A percentile compares a stretch with the other conserved stretches of the same genome.
phyloP scores from a whole-genome alignment of 2,888 invertebrate genomes.

The Muscina levida region DNA sequence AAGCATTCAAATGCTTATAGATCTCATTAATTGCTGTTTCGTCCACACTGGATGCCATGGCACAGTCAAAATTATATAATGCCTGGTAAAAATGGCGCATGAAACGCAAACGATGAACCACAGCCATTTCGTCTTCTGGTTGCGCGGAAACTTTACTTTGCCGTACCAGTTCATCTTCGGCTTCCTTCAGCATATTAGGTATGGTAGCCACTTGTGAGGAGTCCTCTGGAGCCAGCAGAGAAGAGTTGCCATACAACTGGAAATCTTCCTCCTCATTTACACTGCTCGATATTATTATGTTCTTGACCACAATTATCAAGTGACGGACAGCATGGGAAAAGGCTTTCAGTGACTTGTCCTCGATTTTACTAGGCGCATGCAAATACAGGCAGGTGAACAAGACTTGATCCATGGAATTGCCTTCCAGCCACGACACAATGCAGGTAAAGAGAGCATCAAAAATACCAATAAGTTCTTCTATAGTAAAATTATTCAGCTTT shows the following conservation, averaged over 20 bases:
- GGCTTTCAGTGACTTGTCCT: slow-evolving; percentile 90
- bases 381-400: slow-evolving; percentile 97
- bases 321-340: slow-evolving; percentile 94
- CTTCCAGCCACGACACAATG: slow-evolving; percentile 98
- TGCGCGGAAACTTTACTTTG: slow-evolving; percentile 81
- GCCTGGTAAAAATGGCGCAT: slow-evolving; percentile 92
- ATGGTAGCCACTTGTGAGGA: slow-evolving; percentile 88
- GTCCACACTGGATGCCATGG: slow-evolving; percentile 81
- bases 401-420: slow-evolving; percentile 97
- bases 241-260: slow-evolving; percentile 93
- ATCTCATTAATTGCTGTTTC: slow-evolving; percentile 86
- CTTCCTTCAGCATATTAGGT: slow-evolving; percentile 89
- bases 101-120: slow-evolving; percentile 91
- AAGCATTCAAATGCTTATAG: slow-evolving; percentile 89
- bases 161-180: slow-evolving; percentile 93
- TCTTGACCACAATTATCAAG: slow-evolving; percentile 92
- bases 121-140: slow-evolving; percentile 84
- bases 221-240: slow-evolving; percentile 87
- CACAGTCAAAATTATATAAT: slow-evolving; percentile 80
- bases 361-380: slow-evolving; percentile 92
- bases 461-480: slow-evolving; percentile 92
- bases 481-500: slow-evolving; percentile 88
- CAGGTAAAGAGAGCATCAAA: slow-evolving; percentile 97
- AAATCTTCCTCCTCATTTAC: slow-evolving; percentile 98
- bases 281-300: slow-evolving; percentile 91